Evolutionary conservation across 2,797 vertebrate genomes (phyloP).

Genomic region (Tokudaia muenninki): DNA sequence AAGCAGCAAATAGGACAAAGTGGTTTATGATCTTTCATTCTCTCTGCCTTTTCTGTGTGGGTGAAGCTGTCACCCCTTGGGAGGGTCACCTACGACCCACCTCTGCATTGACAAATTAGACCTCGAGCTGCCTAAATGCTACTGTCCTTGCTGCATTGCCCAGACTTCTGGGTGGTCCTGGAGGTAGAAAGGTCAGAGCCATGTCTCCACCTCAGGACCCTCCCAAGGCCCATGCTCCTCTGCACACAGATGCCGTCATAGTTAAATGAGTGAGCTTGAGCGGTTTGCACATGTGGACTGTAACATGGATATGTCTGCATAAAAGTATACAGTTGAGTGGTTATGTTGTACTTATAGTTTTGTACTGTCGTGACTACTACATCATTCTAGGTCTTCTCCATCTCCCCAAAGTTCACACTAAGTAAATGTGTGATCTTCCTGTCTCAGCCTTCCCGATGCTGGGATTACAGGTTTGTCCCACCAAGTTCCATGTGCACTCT

Average conservation of each 20-base stretch:
- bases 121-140: neutral
- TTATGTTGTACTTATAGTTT: neutral
- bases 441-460: neutral
- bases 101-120: neutral
- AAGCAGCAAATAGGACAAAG: slow-evolving; percentile 68
- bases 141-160: too few relatives aligned
- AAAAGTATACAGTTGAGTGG: neutral
- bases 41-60: neutral
- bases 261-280: neutral
- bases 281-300: fast-evolving
- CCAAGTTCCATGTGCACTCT: neutral
- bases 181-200: neutral
- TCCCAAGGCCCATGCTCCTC: neutral
- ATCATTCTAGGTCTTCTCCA: neutral
- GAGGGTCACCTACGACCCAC: neutral
- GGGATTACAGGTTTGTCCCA: too few relatives aligned
- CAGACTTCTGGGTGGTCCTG: neutral
- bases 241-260: neutral
- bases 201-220: fast-evolving
- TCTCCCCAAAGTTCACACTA: neutral
- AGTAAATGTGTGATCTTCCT: neutral
- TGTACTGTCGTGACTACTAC: neutral
- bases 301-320: neutral
- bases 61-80: neutral
- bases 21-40: slow-evolving; percentile 5